phyloP scores from a whole-genome alignment of 37 sponge, comb jelly and placozoan genomes.

The Hormiphora californensis region DNA sequence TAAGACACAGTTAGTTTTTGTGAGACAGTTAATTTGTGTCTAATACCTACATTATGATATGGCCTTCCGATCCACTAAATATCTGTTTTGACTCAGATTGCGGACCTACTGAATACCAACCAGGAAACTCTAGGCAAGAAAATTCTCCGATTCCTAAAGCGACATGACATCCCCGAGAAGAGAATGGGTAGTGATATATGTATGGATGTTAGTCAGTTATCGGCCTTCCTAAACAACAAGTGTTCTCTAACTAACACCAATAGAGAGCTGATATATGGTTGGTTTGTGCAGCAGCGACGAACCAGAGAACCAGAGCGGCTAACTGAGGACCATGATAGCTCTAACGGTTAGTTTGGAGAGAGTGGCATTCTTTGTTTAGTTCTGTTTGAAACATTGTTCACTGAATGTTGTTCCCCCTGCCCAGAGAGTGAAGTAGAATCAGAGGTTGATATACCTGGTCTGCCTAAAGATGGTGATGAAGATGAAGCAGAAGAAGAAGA shows the following conservation, averaged over 20 bases:
- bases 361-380: no score
- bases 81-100: background rate
- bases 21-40: background rate
- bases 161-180: conserved; percentile 10
- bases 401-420: no score
- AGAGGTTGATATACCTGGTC: no score
- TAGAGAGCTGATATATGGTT: conserved; percentile 48
- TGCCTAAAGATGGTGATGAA: conserved; percentile 57
- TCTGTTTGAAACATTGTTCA: no score
- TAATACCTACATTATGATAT: background rate
- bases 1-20: background rate
- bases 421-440: conserved; percentile 60
- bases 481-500: conserved; percentile 59
- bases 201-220: conserved; percentile 29
- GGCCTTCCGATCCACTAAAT: background rate
- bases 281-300: conserved; percentile 46
- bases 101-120: conserved; percentile 11
- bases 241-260: conserved; percentile 40
- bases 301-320: conserved; percentile 42
- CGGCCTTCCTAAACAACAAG: conserved; percentile 38
- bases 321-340: conserved; percentile 24
- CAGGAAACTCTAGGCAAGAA: conserved; percentile 50
- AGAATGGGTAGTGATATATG: conserved; percentile 54
- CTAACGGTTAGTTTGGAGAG: conserved; percentile 22
- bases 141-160: conserved; percentile 42